Evolutionary conservation across 1,140 invertebrate genomes (phyloP), one percentile per base, ranked within the genome.

Genomic region (Conus ventricosus): DNA sequence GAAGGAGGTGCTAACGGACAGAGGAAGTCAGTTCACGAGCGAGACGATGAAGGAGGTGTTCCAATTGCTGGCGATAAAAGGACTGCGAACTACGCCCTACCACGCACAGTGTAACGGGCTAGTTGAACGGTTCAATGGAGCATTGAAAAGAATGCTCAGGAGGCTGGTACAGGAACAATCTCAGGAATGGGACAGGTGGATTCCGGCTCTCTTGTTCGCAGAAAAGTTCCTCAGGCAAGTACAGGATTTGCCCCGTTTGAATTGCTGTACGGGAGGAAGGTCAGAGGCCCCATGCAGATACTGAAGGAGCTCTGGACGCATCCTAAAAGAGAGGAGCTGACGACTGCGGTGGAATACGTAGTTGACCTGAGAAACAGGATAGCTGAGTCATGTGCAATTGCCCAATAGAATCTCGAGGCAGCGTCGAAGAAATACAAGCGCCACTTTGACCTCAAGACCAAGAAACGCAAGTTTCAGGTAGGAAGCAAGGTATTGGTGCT

Each of bases 161-260:
- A 90, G 87, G 39, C 67, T 92, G 81, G 94, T 93, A 90, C 82
- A 90, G 81, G 94, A 92, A 90, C 82, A 90, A 78, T 84, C 81
- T 17, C 90, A 91, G 88, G 88, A 94, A 54, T 95, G 94, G 94
- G 92, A 95, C 87, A 75, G 81, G 23, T 91, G 90, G 63, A 81
- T 94, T 63, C 60, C 4, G 17, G 60, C 1, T 20, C 17, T 63
- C 60, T 63, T 63, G 10, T 63, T 63, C 3, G n/a, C 71, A 23
- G 71, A 76, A 6, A 76, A 20, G 90, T 88, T 17, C 91, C 89
- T 13, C 90, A 88, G 0, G 89, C 75, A 25, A n/a, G 71, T 13
- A 76, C 71, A n/a, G 71, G 71, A 23, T 76, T 76, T 23, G 13
- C 71, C 8, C 71, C 71, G 4, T 76, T 76, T 25, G 5, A 76